Percentiles rank a stretch among this genome's conserved stretches.
These are phyloP conservation scores for Coregonus clupeaformis DNA, from an alignment of 2,113 vertebrate genomes.

Conservation along the genomic window DNA sequence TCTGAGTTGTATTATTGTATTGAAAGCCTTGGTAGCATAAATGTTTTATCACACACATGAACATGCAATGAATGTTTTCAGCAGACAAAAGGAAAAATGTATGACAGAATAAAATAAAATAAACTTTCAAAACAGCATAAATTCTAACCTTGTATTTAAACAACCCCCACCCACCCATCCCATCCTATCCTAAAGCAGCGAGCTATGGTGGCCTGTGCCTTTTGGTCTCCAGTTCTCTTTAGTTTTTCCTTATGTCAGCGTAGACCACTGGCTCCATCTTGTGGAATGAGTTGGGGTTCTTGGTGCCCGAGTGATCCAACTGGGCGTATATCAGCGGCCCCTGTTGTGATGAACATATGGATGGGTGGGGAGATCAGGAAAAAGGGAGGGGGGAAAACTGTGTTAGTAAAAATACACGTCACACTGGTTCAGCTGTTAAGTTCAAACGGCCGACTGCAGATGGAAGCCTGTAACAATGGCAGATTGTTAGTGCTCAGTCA, in stretches of 20 bases:
- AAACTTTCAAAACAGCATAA: not conserved
- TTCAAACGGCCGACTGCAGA: too few species aligned
- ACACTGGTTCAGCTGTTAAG: not conserved
- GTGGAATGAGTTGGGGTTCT: constrained; percentile 84
- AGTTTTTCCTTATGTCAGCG: constrained; percentile 92
- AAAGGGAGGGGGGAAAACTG: not conserved
- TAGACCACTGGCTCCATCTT: constrained; percentile 96
- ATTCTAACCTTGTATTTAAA: constrained; percentile 43
- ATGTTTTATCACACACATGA: constrained; percentile 29
- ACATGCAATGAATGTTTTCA: constrained; percentile 49
- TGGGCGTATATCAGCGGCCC: constrained; percentile 97
- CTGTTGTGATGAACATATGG: constrained; percentile 57
- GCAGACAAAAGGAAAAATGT: constrained; percentile 39
- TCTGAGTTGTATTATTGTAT: not conserved
- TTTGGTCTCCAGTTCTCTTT: constrained; percentile 44
- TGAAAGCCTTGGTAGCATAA: constrained; percentile 31
- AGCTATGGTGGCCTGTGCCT: constrained; percentile 51
- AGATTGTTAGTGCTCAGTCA: too few species aligned
- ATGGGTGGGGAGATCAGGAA: not conserved
- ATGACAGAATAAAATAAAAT: not conserved
- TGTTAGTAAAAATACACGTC: not conserved
- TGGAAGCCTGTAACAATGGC: too few species aligned
- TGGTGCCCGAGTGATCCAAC: constrained; percentile 92
- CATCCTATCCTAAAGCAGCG: constrained; percentile 62
- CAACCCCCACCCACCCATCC: constrained; percentile 39